phyloP scores from a whole-genome alignment of 2,113 vertebrate genomes.

The Agapornis roseicollis region DNA sequence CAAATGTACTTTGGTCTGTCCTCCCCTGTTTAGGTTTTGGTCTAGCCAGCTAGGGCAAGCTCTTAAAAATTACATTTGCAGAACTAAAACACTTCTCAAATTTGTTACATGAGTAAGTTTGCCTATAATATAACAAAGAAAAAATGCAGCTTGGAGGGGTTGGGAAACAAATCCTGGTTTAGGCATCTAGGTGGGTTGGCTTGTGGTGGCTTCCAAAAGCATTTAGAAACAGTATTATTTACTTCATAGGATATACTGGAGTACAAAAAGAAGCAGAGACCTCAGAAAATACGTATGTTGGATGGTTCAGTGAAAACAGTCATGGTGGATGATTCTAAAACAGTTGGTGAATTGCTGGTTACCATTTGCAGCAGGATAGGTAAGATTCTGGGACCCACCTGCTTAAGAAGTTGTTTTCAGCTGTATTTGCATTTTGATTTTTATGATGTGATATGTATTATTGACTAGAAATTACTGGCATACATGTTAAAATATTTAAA shows the following conservation, averaged over 20 bases:
- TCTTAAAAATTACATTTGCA: not conserved
- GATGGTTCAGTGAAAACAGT: conserved; percentile 96
- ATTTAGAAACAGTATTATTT: not conserved
- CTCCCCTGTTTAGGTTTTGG: not conserved
- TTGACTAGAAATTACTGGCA: not conserved
- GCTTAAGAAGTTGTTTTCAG: not conserved
- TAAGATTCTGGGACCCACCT: conserved; percentile 10
- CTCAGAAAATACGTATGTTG: conserved; percentile 98
- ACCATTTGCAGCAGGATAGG: conserved; percentile 98
- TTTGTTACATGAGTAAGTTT: not conserved
- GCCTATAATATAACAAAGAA: not conserved
- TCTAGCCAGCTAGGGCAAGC: not conserved
- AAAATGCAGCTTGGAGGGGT: not conserved
- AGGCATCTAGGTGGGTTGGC: not conserved
- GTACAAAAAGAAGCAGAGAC: conserved; percentile 98
- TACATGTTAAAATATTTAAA: not conserved
- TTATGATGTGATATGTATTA: not conserved
- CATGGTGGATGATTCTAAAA: conserved; percentile 99
- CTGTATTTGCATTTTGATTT: not conserved
- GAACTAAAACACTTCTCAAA: not conserved
- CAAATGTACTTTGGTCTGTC: not conserved
- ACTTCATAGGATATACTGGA: conserved; percentile 89
- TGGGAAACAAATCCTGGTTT: not conserved
- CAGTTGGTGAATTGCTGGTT: conserved; percentile 94
- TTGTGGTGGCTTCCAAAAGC: not conserved